Conservation (phyloP, 1,140 invertebrate genomes). For the Euglossa dilemma region DNA sequence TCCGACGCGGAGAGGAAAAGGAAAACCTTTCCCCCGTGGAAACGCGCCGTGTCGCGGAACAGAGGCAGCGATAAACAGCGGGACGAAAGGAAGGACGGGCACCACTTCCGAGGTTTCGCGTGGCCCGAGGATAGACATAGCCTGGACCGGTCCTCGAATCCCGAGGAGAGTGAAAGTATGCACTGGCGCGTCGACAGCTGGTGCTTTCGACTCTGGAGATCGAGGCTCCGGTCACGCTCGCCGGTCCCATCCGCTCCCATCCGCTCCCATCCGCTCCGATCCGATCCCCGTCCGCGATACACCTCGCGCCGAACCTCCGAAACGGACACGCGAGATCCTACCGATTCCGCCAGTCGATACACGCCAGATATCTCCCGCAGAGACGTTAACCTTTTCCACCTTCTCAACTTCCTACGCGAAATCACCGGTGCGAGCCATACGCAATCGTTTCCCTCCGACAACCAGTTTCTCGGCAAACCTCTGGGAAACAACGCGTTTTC, state of each 20-base stretch:
- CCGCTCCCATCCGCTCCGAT: constrained; percentile 27
- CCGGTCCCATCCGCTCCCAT: constrained; percentile 2
- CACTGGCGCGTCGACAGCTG: constrained; percentile 19
- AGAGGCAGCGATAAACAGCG: background rate
- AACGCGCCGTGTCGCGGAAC: background rate
- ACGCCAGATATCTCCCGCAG: no score
- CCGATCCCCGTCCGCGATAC: constrained; percentile 24
- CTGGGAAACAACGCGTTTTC: no score
- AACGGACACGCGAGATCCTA: background rate
- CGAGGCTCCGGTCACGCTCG: constrained; percentile 38
- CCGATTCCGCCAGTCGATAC: background rate
- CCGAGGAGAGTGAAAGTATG: constrained; percentile 63
- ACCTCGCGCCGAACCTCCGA: background rate
- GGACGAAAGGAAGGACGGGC: background rate
- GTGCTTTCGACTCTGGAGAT: constrained; percentile 54
- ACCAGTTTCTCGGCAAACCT: no score
- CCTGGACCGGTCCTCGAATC: constrained; percentile 36
- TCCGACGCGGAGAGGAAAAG: background rate
- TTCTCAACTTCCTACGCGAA: constrained; percentile 22
- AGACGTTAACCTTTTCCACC: background rate
- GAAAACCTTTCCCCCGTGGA: background rate
- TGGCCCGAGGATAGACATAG: no score
- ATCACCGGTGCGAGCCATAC: background rate
- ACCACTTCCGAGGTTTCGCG: constrained; percentile 20
- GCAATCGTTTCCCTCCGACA: no score